Conservation (phyloP, 1,140 invertebrate species). For the Penaeus japonicus region DNA sequence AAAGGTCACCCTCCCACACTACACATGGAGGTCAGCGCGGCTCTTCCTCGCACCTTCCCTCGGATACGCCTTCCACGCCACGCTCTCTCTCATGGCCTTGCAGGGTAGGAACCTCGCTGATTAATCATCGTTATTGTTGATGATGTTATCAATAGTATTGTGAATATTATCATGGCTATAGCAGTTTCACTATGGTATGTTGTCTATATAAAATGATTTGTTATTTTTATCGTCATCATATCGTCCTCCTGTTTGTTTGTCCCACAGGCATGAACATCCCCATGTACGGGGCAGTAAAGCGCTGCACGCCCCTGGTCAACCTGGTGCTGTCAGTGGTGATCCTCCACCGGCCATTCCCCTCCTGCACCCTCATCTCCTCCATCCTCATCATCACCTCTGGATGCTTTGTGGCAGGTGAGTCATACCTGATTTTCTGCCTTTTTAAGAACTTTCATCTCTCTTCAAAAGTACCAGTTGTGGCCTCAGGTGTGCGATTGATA, state of each 20-base stretch:
- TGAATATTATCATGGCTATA: no score
- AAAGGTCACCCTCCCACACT: conserved; percentile 61
- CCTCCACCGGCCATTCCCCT: conserved; percentile 64
- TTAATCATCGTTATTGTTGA: no score
- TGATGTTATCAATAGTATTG: no score
- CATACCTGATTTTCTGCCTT: background rate
- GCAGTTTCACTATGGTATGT: no score
- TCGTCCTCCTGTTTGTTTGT: background rate
- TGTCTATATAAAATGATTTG: no score
- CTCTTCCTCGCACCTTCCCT: conserved; percentile 65
- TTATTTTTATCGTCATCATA: background rate
- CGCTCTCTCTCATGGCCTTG: conserved; percentile 66
- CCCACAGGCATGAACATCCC: conserved; percentile 67
- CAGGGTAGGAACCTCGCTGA: conserved; percentile 39
- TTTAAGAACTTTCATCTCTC: no score
- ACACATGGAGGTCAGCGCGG: conserved; percentile 63
- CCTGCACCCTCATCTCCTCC: conserved; percentile 62
- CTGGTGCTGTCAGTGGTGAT: conserved; percentile 65
- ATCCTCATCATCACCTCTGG: conserved; percentile 62
- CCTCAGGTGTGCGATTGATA: no score
- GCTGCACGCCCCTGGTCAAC: conserved; percentile 67
- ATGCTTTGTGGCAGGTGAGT: conserved; percentile 67
- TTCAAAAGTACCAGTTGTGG: no score
- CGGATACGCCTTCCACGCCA: conserved; percentile 66
- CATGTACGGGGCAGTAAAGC: conserved; percentile 69